These are phyloP conservation scores for Nothoprocta pentlandii DNA, from an alignment of 2,113 vertebrate genomes.

Conservation along the genomic window DNA sequence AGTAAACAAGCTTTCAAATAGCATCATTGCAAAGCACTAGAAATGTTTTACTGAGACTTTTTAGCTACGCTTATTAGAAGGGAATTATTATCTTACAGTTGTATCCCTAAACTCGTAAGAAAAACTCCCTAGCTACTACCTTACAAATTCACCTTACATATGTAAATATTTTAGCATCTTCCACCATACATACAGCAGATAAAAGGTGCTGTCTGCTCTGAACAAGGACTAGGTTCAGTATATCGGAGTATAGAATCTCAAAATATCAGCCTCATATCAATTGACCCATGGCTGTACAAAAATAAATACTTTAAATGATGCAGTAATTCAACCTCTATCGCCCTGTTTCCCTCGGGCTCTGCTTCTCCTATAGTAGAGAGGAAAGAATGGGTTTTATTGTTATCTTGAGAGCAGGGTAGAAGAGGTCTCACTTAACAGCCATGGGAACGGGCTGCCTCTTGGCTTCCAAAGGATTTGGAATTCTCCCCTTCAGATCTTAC, in stretches of 20 bases:
- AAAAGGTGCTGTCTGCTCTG: neutral
- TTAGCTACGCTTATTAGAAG: neutral
- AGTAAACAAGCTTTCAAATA: neutral
- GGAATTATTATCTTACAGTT: neutral
- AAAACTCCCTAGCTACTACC: neutral
- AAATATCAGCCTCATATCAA: neutral
- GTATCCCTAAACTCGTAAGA: neutral
- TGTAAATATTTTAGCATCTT: neutral
- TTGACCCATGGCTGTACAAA: neutral
- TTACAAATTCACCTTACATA: neutral
- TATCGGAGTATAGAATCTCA: neutral
- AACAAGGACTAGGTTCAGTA: neutral
- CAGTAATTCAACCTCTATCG: neutral
- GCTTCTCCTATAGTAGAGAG: neutral
- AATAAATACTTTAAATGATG: neutral
- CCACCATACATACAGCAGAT: neutral
- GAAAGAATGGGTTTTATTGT: slow-evolving; percentile 1
- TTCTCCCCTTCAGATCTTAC: neutral
- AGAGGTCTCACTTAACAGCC: neutral
- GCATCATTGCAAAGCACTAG: neutral
- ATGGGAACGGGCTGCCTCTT: neutral
- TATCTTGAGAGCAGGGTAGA: neutral
- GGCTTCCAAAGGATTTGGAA: neutral
- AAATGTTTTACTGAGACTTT: neutral
- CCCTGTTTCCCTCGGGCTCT: neutral